phyloP scores from a whole-genome alignment of 92 coral and sea anemone genomes.

The Anthopleura xanthogrammica region DNA sequence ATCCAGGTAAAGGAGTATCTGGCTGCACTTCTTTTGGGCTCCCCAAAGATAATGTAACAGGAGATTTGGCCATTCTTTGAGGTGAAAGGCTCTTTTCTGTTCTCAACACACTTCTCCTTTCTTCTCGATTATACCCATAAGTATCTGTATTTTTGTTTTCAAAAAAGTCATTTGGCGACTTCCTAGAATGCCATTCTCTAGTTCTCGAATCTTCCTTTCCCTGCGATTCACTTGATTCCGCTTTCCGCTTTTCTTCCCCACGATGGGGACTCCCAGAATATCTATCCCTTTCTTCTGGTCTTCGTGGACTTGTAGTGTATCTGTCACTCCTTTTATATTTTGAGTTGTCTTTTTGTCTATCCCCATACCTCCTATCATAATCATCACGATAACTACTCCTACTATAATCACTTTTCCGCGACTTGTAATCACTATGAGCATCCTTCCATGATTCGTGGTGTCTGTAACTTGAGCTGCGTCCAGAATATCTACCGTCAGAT shows the following conservation, averaged over 20 bases:
- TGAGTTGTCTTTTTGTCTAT: constrained; percentile 51
- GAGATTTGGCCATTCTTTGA: constrained; percentile 12
- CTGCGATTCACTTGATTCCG: constrained; percentile 34
- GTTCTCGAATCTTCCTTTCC: constrained; percentile 40
- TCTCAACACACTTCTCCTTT: constrained; percentile 6
- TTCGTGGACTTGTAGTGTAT: constrained; percentile 65
- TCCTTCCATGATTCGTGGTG: constrained; percentile 51
- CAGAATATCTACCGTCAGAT: constrained; percentile 54
- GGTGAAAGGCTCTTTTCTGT: constrained; percentile 1
- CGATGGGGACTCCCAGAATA: constrained; percentile 38
- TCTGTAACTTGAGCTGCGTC: constrained; percentile 59
- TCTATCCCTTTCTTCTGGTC: constrained; percentile 57
- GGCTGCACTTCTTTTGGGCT: constrained; percentile 13
- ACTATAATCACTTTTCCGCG: constrained; percentile 44
- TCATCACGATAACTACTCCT: constrained; percentile 60
- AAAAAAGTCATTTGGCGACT: constrained; percentile 16
- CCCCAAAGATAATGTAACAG: constrained; percentile 1
- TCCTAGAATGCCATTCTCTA: constrained; percentile 32
- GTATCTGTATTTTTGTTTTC: background rate
- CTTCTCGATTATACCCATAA: constrained; percentile 12
- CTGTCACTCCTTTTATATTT: constrained; percentile 54
- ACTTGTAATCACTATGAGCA: constrained; percentile 38
- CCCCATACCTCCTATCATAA: constrained; percentile 65
- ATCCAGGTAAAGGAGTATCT: background rate
- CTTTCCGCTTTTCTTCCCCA: constrained; percentile 38